Percentiles rank a stretch among this genome's conserved stretches.
phyloP scores from a whole-genome alignment of 2,888 invertebrate genomes.

The Eurytoma californica region DNA sequence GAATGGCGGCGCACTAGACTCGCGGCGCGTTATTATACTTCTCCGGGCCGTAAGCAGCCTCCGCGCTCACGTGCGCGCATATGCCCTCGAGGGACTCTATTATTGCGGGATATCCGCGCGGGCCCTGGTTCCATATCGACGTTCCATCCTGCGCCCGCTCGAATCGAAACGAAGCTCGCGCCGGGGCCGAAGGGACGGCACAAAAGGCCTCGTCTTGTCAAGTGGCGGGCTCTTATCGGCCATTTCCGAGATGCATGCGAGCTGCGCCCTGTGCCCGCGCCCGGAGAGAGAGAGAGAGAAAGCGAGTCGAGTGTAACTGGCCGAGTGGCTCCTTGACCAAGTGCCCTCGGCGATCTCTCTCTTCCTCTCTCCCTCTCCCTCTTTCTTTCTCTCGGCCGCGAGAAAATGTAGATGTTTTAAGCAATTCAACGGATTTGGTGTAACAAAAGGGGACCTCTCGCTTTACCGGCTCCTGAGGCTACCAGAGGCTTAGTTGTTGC shows the following conservation, averaged over 20 bases:
- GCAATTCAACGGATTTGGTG: constrained; percentile 31
- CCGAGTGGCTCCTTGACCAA: constrained; percentile 54
- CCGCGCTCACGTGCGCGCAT: background rate
- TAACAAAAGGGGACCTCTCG: constrained; percentile 6
- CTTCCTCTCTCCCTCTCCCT: background rate
- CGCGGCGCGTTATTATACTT: background rate
- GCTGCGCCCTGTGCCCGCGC: constrained; percentile 30
- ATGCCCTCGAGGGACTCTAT: constrained; percentile 55
- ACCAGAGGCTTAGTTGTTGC: background rate
- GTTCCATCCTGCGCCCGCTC: background rate
- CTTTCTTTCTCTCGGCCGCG: background rate
- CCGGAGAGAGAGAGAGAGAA: constrained; percentile 43
- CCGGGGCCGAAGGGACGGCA: constrained; percentile 29
- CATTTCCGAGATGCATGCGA: constrained; percentile 61
- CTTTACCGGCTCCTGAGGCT: background rate
- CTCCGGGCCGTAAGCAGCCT: background rate
- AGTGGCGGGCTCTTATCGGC: constrained; percentile 61
- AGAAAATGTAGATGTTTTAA: constrained; percentile 45
- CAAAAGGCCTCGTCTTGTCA: constrained; percentile 61
- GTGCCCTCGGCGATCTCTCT: constrained; percentile 40
- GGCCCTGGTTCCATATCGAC: background rate
- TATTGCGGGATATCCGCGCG: constrained; percentile 47
- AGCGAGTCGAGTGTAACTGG: constrained; percentile 53
- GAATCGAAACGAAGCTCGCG: constrained; percentile 33
- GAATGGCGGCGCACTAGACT: constrained; percentile 1